Percentiles rank a stretch among this genome's conserved stretches.
Evolutionary conservation across 2,113 vertebrate species (phyloP).

Genomic region (Callopanchax toddi): DNA sequence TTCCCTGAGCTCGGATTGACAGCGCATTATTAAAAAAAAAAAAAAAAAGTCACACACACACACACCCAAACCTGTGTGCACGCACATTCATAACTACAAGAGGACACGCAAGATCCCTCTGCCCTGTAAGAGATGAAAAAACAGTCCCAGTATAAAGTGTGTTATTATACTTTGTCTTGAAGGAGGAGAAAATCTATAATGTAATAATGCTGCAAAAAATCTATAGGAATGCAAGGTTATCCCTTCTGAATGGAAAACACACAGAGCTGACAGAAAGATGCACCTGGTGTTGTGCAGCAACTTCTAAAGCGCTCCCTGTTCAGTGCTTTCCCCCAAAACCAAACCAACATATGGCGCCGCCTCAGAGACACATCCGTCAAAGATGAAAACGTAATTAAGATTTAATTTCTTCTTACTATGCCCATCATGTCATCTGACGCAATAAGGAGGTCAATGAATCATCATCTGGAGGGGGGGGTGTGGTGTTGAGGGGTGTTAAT

Average conservation of each 20-base stretch:
- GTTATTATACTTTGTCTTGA: slow-evolving; percentile 74
- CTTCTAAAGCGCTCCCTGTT: slow-evolving; percentile 36
- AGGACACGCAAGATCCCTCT: slow-evolving; percentile 39
- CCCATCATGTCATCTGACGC: slow-evolving; percentile 69
- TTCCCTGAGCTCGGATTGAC: slow-evolving; percentile 72
- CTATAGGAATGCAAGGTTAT: slow-evolving; percentile 55
- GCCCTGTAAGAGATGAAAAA: slow-evolving; percentile 66
- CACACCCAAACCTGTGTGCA: slow-evolving; percentile 16
- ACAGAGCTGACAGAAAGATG: slow-evolving; percentile 53
- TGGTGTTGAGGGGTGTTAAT: not conserved
- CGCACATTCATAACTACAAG: slow-evolving; percentile 43
- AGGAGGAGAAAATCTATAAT: slow-evolving; percentile 74
- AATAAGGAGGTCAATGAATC: slow-evolving; percentile 72
- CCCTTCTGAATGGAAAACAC: slow-evolving; percentile 58
- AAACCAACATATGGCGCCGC: slow-evolving; percentile 69
- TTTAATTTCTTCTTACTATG: slow-evolving; percentile 75
- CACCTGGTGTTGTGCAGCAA: slow-evolving; percentile 47
- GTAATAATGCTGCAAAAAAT: slow-evolving; percentile 73
- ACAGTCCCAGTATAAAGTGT: slow-evolving; percentile 67
- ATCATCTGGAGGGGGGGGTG: slow-evolving; percentile 32
- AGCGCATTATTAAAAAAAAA: slow-evolving; percentile 78
- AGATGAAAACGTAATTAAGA: slow-evolving; percentile 74
- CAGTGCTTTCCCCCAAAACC: slow-evolving; percentile 17
- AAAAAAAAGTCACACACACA: slow-evolving; percentile 58
- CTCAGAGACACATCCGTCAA: slow-evolving; percentile 67